These are phyloP conservation scores for Malurus melanocephalus DNA, from an alignment of 2,113 vertebrate genomes.

Conservation along the genomic window DNA sequence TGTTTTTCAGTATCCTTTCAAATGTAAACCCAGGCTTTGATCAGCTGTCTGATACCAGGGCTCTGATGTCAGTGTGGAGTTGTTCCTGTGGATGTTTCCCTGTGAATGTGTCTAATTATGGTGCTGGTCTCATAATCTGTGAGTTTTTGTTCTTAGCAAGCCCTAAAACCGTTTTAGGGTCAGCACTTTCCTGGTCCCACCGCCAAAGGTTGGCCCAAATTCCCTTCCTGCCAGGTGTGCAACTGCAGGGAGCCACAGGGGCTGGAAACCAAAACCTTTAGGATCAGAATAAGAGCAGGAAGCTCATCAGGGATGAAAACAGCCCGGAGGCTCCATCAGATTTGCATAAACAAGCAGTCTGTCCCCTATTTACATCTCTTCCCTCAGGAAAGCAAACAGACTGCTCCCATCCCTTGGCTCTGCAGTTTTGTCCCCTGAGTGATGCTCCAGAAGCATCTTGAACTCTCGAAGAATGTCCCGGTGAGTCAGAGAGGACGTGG, in stretches of 20 bases:
- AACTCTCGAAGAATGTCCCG: conserved; percentile 17
- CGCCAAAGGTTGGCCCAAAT: background rate
- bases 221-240: background rate
- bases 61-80: background rate
- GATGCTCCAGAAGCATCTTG: background rate
- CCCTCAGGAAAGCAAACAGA: background rate
- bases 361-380: background rate
- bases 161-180: background rate
- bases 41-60: background rate
- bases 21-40: background rate
- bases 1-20: background rate
- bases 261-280: background rate
- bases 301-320: background rate
- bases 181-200: background rate
- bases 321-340: background rate
- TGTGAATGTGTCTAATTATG: background rate
- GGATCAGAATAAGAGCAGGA: background rate
- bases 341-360: background rate
- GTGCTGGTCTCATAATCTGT: background rate
- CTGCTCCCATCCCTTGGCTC: background rate
- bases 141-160: background rate
- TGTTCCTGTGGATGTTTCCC: background rate
- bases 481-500: conserved; percentile 24
- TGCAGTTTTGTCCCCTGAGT: background rate
- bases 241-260: accelerated